These are phyloP conservation scores for Drosophila meridiana DNA, from an alignment of 2,888 invertebrate species.

Conservation along the genomic window DNA sequence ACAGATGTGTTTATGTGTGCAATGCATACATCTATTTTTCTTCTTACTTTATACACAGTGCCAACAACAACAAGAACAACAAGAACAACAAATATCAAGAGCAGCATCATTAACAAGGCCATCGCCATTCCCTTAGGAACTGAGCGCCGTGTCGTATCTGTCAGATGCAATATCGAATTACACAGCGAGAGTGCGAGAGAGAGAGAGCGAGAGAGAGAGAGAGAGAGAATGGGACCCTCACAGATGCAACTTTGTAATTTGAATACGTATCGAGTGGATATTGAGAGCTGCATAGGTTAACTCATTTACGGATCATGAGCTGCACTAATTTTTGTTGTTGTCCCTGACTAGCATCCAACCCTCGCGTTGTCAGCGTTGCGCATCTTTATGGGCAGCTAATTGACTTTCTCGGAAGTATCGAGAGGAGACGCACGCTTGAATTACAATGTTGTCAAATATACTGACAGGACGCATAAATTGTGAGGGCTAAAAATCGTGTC, in stretches of 20 bases:
- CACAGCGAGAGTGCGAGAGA: conserved; percentile 20
- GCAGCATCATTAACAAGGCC: conserved; percentile 69
- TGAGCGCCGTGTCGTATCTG: conserved; percentile 70
- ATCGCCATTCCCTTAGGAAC: conserved; percentile 48
- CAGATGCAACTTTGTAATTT: conserved; percentile 73
- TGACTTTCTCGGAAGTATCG: conserved; percentile 75
- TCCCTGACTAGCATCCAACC: conserved; percentile 6
- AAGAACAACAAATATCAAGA: conserved; percentile 21
- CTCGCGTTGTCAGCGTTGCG: conserved; percentile 19
- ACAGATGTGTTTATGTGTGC: conserved; percentile 49
- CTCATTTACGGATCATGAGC: conserved; percentile 58
- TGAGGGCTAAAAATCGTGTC: conserved; percentile 18
- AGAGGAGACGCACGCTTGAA: conserved; percentile 57
- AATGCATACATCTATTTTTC: conserved; percentile 6
- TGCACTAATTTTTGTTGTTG: conserved; percentile 16
- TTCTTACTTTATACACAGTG: conserved; percentile 14
- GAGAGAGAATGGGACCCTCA: conserved; percentile 32
- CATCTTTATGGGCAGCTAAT: conserved; percentile 73
- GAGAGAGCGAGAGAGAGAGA: not conserved
- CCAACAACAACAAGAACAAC: not conserved
- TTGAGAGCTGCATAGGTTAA: conserved; percentile 53
- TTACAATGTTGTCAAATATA: conserved; percentile 81
- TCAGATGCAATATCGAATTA: conserved; percentile 75
- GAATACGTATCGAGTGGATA: conserved; percentile 73
- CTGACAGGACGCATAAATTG: conserved; percentile 81